Evolutionary conservation across 2,888 invertebrate genomes (phyloP).

Genomic region (Lathronympha strigana): DNA sequence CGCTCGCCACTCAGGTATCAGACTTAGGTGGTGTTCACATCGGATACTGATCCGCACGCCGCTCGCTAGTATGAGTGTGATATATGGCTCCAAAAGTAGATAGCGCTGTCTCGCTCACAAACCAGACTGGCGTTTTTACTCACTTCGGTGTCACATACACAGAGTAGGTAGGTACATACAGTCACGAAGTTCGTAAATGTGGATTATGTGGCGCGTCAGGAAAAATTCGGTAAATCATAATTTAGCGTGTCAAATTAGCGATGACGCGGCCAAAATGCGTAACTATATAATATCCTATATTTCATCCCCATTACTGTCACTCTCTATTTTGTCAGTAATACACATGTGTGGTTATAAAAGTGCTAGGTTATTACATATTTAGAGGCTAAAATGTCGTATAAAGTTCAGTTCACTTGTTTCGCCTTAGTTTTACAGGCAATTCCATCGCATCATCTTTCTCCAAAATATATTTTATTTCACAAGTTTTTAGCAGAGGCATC

Average conservation of each 20-base stretch:
- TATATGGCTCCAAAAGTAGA: no score
- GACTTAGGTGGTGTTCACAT: no score
- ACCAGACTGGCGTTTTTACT: no score
- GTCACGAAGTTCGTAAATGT: not conserved
- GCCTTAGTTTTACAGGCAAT: no score
- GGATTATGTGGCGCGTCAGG: not conserved
- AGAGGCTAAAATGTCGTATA: not conserved
- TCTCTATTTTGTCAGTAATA: not conserved
- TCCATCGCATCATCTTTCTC: no score
- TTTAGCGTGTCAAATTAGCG: conserved; percentile 20
- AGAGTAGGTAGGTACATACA: not conserved
- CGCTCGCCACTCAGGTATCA: no score
- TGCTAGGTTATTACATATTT: not conserved
- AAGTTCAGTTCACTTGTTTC: no score
- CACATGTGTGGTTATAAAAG: not conserved
- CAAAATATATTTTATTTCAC: no score
- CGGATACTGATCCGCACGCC: no score
- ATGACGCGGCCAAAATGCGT: conserved; percentile 7
- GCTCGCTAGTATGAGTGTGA: no score
- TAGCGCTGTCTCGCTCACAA: no score
- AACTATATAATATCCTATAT: conserved; percentile 10
- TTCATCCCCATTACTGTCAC: conserved; percentile 23
- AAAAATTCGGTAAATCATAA: conserved; percentile 21
- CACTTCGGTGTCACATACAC: not conserved
- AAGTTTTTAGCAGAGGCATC: no score